Evolutionary conservation across 2,888 invertebrate genomes (phyloP).

Genomic region (Drosophila meridiana): DNA sequence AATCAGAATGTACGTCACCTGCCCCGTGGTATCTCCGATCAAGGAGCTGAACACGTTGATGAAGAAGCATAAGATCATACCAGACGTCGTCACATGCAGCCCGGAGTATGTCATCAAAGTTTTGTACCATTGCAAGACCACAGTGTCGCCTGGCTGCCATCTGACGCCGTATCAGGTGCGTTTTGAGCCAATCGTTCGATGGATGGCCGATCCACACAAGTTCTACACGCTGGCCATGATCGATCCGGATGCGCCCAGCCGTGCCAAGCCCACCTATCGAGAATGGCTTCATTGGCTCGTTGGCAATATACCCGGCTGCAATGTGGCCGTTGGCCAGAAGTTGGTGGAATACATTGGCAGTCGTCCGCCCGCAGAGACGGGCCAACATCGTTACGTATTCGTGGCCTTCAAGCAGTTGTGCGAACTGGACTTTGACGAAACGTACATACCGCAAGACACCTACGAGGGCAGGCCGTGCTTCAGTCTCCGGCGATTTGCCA

Average conservation of each 20-base stretch:
- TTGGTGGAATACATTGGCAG: constrained; percentile 48
- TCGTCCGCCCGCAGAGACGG: constrained; percentile 30
- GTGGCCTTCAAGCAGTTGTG: constrained; percentile 62
- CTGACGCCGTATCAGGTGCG: constrained; percentile 26
- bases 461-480: constrained; percentile 41
- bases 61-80: constrained; percentile 44
- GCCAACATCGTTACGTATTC: constrained; percentile 53
- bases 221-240: constrained; percentile 58
- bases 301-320: constrained; percentile 63
- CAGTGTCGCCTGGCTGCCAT: constrained; percentile 26
- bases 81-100: constrained; percentile 47
- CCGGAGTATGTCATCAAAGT: constrained; percentile 46
- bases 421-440: constrained; percentile 63
- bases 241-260: constrained; percentile 55
- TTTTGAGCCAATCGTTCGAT: constrained; percentile 50
- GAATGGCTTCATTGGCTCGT: constrained; percentile 65
- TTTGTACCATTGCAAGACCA: constrained; percentile 43
- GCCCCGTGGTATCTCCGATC: constrained; percentile 11
- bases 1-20: constrained; percentile 48
- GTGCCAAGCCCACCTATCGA: constrained; percentile 26
- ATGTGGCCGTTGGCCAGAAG: constrained; percentile 51
- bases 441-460: constrained; percentile 9
- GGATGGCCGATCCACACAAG: constrained; percentile 32
- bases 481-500: constrained; percentile 46
- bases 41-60: constrained; percentile 30